Base-by-base conservation (phyloP, 2,888 invertebrate species). In the Stramonita haemastoma region DNA sequence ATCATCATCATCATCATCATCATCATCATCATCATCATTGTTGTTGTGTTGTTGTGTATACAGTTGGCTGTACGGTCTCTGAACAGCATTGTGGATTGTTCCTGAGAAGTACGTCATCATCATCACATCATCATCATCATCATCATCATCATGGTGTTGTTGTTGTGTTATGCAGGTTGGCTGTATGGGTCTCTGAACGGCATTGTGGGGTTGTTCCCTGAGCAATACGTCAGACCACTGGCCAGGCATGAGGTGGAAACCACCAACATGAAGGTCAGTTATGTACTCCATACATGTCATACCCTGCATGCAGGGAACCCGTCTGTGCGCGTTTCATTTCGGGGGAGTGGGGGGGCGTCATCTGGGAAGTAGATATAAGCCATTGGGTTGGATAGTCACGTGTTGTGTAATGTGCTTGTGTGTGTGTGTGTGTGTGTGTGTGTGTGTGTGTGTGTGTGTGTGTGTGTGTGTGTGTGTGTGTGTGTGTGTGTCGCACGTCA, bases 141-240 rank as follows among this genome's bases (percentile, higher is more conserved):
- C 46, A 8, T 46, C 46, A 46, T 46, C 46, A 8, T 46, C 8
- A 8, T 46, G 46, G 2, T 46, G 8, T 46, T 83, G 83, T n/a
- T 0, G 36, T 26, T 34, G 34, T 34, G 83, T 81, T 26, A 4
- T 92, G 26, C 92, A 97, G 97, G 96, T 60, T 97, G 97, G 97
- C 93, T 97, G 91, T 97, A 97, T 93, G 97, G 97, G 26, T 96
- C 96, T 36, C 93, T 96, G 89, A 96, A 96, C 93, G 97, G 96
- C 29, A 95, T 96, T 60, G 96, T 96, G 85, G 97, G 97, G 4
- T 96, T 96, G 90, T 97, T 97, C 94, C 97, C 97, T 0, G 95
- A 95, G 73, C 96, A 97, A 89, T 96, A 96, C 92, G 96, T 97
- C n/a, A 95, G 95, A 84, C 95, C 96, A n/a, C 90, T 96, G 84